A percentile compares a stretch with the other conserved stretches of the same genome.
These are phyloP conservation scores for Ginglymostoma cirratum DNA, from an alignment of 2,113 vertebrate genomes.

Conservation along the genomic window DNA sequence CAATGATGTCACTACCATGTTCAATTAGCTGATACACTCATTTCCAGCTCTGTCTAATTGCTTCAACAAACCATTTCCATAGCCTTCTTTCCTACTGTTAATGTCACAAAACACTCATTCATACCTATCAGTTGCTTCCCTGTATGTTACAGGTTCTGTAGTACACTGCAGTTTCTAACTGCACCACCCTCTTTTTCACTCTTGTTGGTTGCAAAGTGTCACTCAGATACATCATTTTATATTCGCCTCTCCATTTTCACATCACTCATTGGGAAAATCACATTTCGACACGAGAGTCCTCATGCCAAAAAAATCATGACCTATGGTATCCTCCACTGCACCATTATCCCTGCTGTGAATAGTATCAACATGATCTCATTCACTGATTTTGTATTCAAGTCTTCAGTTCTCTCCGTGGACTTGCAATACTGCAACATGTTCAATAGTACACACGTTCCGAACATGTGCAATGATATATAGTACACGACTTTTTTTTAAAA, in stretches of 20 bases:
- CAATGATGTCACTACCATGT: neutral
- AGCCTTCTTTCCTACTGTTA: neutral
- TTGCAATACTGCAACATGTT: conserved; percentile 15
- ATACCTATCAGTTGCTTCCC: conserved; percentile 2
- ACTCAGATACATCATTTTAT: neutral
- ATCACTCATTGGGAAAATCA: neutral
- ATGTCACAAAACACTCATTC: neutral
- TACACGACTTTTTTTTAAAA: neutral
- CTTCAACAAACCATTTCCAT: neutral
- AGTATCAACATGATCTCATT: conserved; percentile 31
- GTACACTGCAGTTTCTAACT: conserved; percentile 2
- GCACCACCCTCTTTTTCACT: neutral
- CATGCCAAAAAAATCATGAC: neutral
- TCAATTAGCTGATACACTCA: neutral
- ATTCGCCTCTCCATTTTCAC: neutral
- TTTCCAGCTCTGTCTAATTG: neutral
- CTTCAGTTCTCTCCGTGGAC: neutral
- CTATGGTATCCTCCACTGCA: neutral
- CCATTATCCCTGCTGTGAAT: conserved; percentile 25
- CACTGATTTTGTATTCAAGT: conserved; percentile 29
- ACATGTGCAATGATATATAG: neutral
- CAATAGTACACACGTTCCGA: neutral
- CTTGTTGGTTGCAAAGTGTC: neutral
- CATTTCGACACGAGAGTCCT: neutral
- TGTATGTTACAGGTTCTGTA: conserved; percentile 3